Evolutionary conservation across 2,888 invertebrate species (phyloP), one percentile per base, ranked within the genome.

Genomic region (Hirtodrosophila histrioides): DNA sequence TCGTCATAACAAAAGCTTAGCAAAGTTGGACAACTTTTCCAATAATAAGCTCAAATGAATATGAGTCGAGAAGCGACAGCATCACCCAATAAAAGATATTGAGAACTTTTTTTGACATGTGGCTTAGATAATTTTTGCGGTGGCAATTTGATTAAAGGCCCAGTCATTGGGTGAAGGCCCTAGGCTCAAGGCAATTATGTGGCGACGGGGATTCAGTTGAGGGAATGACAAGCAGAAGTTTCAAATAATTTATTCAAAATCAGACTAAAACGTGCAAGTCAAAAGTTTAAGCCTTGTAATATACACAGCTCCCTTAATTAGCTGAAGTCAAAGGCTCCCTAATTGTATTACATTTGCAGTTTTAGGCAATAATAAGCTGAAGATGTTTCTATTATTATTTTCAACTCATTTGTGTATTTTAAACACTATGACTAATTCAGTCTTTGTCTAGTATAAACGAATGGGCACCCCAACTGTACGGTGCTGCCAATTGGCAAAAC

Each of bases 21-120:
- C 58, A 49, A 76, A 83, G 68, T 79, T 78, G 40, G n/a, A 45
- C 65, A 85, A 85, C 88, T 85, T 85, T 88, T 87, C 86, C 78
- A 85, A 85, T 88, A 82, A 86, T 86, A 82, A 73, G 86, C 82
- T 83, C 69, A 82, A 88, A 88, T 82, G 67, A 82, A 82, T 83
- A 88, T 83, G 65, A 69, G 61, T 40, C 54, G 11, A 36, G 57
- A 43, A 56, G 40, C 51, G 49, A 56, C 55, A 68, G 45, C 63
- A 44, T 62, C 64, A 44, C 3, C 40, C 56, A 54, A 56, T 51
- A 44, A 75, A 49, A 69, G 70, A 71, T 71, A 75, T 75, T 56
- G 41, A 45, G 33, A 71, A 71, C 62, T 71, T 71, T 68, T 44
- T 72, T 66, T 76, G 80, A 76, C 80, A 76, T 68, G 79, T 69